Evolutionary conservation across 2,888 invertebrate genomes (phyloP).

Genomic region (Anorthoa munda): DNA sequence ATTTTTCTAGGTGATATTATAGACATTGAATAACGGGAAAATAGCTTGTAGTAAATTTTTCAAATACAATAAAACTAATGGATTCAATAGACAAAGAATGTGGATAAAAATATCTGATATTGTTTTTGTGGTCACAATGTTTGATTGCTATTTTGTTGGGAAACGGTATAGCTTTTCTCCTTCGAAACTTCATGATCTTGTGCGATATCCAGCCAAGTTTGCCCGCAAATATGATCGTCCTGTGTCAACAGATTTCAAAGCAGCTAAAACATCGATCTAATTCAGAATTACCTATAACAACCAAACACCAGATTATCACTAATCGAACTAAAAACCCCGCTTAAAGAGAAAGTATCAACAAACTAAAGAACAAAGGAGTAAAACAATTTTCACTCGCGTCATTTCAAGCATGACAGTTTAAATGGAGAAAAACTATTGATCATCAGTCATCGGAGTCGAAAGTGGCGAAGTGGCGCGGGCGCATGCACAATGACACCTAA

Average conservation of each 20-base stretch:
- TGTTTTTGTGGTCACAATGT: not conserved
- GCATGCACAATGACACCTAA: constrained; percentile 75
- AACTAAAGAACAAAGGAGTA: constrained; percentile 67
- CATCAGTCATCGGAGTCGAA: constrained; percentile 84
- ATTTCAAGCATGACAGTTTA: constrained; percentile 83
- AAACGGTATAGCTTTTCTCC: too few species aligned
- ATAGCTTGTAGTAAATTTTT: not conserved
- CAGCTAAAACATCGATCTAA: not conserved
- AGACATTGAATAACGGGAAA: not conserved
- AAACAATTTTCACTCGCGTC: constrained; percentile 80
- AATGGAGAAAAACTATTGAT: constrained; percentile 84
- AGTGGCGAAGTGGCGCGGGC: constrained; percentile 77
- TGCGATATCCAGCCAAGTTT: too few species aligned
- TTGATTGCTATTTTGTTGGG: too few species aligned
- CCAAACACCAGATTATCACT: constrained; percentile 3
- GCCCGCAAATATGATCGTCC: too few species aligned
- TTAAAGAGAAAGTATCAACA: constrained; percentile 61
- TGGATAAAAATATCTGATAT: not conserved
- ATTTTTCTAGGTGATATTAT: not conserved
- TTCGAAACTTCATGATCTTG: too few species aligned
- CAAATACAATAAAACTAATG: not conserved
- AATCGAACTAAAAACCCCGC: constrained; percentile 14
- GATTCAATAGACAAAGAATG: not conserved
- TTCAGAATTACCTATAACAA: not conserved
- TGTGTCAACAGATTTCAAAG: not conserved